These are phyloP conservation scores for Zhuqinia jingwanae DNA, from an alignment of 2,888 invertebrate genomes.

Conservation along the genomic window DNA sequence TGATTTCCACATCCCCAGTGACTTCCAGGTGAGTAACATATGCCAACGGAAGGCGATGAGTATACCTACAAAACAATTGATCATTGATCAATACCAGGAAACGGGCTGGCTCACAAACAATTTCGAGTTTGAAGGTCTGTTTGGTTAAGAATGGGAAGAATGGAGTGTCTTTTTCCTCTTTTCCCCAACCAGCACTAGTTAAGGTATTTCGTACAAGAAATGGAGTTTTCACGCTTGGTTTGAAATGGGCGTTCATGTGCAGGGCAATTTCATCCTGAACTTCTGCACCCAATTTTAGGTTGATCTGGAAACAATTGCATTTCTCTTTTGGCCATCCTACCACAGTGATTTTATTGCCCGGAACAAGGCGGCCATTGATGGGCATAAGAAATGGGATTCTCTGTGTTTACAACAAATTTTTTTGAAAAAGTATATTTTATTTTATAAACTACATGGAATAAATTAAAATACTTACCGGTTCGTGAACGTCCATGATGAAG, in stretches of 20 bases:
- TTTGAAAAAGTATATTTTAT: too few relatives aligned
- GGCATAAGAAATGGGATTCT: not conserved
- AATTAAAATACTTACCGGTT: too few relatives aligned
- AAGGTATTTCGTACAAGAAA: not conserved
- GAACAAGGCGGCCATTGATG: not conserved
- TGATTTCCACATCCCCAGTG: not conserved
- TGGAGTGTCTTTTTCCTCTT: not conserved
- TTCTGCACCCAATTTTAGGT: not conserved
- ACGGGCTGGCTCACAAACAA: not conserved
- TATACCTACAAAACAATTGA: not conserved
- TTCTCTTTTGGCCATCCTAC: not conserved
- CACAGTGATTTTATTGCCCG: not conserved
- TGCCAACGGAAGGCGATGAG: not conserved
- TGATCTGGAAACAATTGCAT: not conserved
- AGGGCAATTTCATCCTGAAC: not conserved
- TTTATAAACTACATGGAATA: too few relatives aligned
- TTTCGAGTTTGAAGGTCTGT: not conserved
- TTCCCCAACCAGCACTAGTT: constrained; percentile 2
- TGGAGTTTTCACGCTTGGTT: too few relatives aligned
- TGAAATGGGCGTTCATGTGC: not conserved
- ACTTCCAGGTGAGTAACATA: not conserved
- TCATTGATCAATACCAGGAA: not conserved
- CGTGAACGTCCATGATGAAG: too few relatives aligned
- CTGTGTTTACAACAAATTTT: too few relatives aligned
- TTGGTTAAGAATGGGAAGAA: not conserved